Conservation (phyloP, 2,797 vertebrate species). For the Cyclopterus lumpus region DNA sequence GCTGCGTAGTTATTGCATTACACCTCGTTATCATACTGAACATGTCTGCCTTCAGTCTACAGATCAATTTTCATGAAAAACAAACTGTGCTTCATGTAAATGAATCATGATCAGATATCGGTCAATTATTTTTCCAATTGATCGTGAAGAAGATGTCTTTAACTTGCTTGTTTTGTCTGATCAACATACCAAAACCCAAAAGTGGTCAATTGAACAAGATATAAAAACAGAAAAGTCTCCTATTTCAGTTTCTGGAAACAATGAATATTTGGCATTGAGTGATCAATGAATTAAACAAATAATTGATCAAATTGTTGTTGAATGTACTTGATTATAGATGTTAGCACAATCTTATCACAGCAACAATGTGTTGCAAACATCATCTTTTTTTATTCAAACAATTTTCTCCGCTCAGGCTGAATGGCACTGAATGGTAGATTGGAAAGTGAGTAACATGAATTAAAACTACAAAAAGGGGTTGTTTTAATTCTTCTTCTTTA, state of each 20-base stretch:
- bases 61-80: not conserved
- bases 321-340: not conserved
- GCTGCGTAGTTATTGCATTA: not conserved
- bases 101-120: too few species aligned
- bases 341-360: conserved; percentile 3
- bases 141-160: too few species aligned
- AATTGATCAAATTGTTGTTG: not conserved
- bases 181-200: too few species aligned
- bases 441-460: conserved; percentile 6
- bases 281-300: not conserved
- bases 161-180: too few species aligned
- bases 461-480: not conserved
- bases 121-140: too few species aligned
- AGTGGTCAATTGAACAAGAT: too few species aligned
- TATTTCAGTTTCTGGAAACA: too few species aligned
- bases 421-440: not conserved
- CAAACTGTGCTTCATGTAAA: too few species aligned
- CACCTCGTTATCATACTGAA: not conserved
- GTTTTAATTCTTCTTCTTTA: not conserved
- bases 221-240: too few species aligned
- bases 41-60: not conserved
- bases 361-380: not conserved
- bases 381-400: not conserved
- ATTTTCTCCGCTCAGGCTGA: not conserved
- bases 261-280: too few species aligned